A percentile compares a stretch with the other conserved stretches of the same genome.
phyloP scores from a whole-genome alignment of 2,888 invertebrate species.

The Brenthis ino region DNA sequence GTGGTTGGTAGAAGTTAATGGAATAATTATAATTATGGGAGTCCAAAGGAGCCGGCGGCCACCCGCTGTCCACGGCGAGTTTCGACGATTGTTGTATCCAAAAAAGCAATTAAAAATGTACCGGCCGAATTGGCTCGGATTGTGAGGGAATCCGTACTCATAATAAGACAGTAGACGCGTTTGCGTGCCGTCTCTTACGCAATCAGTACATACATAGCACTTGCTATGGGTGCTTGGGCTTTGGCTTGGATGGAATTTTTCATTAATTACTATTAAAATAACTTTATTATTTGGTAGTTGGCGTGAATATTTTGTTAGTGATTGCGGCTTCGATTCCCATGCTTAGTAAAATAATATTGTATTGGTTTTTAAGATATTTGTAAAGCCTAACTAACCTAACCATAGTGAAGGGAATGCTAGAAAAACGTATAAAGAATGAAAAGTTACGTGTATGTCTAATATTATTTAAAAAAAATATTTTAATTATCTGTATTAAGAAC shows the following conservation, averaged over 20 bases:
- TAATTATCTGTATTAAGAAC: no score
- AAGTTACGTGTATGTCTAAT: no score
- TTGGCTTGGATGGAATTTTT: not conserved
- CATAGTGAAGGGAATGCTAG: no score
- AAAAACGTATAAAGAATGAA: no score
- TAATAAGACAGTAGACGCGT: conserved; percentile 26
- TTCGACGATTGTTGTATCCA: conserved; percentile 73
- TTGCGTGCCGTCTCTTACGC: conserved; percentile 19
- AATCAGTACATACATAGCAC: not conserved
- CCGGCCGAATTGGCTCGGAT: conserved; percentile 60
- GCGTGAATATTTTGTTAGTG: no score
- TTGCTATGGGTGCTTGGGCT: no score
- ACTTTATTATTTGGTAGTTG: no score
- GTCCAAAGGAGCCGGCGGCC: conserved; percentile 73
- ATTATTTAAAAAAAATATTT: no score
- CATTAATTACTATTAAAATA: not conserved
- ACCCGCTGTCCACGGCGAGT: conserved; percentile 68
- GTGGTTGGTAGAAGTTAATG: conserved; percentile 74
- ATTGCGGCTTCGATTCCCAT: no score
- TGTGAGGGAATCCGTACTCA: conserved; percentile 56
- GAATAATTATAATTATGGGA: conserved; percentile 79
- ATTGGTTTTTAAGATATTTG: no score
- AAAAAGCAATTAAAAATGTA: conserved; percentile 77
- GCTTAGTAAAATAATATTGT: no score
- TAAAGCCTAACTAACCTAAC: no score